Evolutionary conservation across 35 echinoderm and acorn worm species (phyloP).

Genomic region (Patiria miniata): DNA sequence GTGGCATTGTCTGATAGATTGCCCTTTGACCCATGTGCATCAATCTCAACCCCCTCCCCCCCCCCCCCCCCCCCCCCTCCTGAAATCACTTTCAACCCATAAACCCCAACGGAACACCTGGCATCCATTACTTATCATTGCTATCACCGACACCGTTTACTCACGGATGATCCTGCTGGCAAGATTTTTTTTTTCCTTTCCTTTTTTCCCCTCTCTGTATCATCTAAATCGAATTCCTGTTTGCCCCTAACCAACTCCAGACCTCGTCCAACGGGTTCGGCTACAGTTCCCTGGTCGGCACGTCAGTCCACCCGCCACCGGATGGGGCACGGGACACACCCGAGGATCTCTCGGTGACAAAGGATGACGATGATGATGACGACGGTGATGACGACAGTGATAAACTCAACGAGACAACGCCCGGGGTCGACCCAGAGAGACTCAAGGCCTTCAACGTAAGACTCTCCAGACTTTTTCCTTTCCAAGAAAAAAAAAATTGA

Average conservation of each 20-base stretch:
- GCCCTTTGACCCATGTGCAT: too few species aligned
- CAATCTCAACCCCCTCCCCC: not conserved
- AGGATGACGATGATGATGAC: slow-evolving; percentile 98
- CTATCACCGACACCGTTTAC: slow-evolving; percentile 19
- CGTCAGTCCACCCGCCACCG: slow-evolving; percentile 27
- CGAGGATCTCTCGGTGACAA: slow-evolving; percentile 90
- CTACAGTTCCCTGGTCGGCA: slow-evolving; percentile 38
- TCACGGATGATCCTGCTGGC: not conserved
- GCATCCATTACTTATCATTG: slow-evolving; percentile 4
- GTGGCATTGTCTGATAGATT: not conserved
- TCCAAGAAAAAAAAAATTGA: too few species aligned
- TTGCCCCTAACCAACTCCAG: slow-evolving; percentile 6
- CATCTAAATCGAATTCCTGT: slow-evolving; percentile 26
- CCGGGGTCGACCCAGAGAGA: slow-evolving; percentile 94
- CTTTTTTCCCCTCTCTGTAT: not conserved
- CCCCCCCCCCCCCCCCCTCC: not conserved
- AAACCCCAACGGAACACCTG: not conserved
- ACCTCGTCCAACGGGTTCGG: slow-evolving; percentile 65
- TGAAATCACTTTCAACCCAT: not conserved
- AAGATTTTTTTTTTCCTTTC: too few species aligned
- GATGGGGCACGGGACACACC: slow-evolving; percentile 70
- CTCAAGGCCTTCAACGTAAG: slow-evolving; percentile 99
- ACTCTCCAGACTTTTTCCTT: too few species aligned
- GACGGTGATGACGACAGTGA: slow-evolving; percentile 97
- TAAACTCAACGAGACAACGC: slow-evolving; percentile 77